Evolutionary conservation across 2,888 invertebrate genomes (phyloP).

Genomic region (Andrena bucephala): DNA sequence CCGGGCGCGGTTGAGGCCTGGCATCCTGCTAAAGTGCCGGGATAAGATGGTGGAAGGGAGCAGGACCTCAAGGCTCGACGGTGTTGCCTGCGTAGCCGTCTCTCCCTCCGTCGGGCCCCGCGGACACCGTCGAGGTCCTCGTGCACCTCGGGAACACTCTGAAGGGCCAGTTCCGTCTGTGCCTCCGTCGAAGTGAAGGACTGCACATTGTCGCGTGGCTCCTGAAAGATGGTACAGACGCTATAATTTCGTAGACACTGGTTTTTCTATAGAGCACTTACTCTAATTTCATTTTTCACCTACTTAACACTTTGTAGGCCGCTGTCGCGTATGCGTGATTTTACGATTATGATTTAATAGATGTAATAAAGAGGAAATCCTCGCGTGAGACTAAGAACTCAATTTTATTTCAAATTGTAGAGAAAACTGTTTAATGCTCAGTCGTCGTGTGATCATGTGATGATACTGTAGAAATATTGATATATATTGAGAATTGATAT

Average conservation of each 20-base stretch:
- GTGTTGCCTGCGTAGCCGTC: slow-evolving; percentile 80
- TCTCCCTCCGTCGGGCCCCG: slow-evolving; percentile 80
- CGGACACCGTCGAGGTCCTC: slow-evolving; percentile 77
- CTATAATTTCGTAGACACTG: background rate
- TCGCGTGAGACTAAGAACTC: too few relatives aligned
- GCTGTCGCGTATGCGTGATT: too few relatives aligned
- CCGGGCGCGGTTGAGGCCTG: slow-evolving; percentile 70
- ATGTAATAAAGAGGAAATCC: too few relatives aligned
- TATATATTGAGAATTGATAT: too few relatives aligned
- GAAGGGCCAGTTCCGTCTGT: slow-evolving; percentile 78
- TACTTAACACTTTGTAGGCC: too few relatives aligned
- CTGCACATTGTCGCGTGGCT: slow-evolving; percentile 66
- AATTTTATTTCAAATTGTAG: too few relatives aligned
- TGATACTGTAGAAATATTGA: too few relatives aligned
- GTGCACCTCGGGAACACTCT: slow-evolving; percentile 54
- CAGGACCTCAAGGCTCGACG: slow-evolving; percentile 80
- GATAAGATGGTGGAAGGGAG: slow-evolving; percentile 81
- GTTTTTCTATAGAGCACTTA: background rate
- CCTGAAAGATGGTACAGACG: slow-evolving; percentile 37
- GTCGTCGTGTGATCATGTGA: too few relatives aligned
- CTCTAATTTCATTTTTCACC: too few relatives aligned
- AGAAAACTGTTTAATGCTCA: too few relatives aligned
- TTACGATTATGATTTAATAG: too few relatives aligned
- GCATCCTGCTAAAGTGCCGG: slow-evolving; percentile 71
- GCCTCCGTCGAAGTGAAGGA: slow-evolving; percentile 83